Evolutionary conservation across 2,797 vertebrate species (phyloP).

Genomic region (Megaceryle alcyon): DNA sequence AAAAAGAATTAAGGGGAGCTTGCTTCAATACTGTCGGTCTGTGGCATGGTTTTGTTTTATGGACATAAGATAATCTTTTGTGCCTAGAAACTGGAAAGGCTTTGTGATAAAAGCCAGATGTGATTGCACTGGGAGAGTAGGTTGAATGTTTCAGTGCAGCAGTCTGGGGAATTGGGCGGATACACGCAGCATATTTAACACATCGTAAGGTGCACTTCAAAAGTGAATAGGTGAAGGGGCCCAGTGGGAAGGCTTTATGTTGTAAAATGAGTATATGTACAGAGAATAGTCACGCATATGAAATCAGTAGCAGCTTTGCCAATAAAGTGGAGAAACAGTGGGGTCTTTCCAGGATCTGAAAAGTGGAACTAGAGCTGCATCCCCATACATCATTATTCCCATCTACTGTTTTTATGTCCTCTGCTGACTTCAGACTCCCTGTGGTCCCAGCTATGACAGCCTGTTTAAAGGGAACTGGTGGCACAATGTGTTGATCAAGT

Average conservation of each 20-base stretch:
- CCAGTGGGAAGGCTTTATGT: slow-evolving; percentile 13
- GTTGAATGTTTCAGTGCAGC: slow-evolving; percentile 9
- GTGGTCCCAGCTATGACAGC: slow-evolving; percentile 17
- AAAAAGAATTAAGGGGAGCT: not conserved
- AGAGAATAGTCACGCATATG: not conserved
- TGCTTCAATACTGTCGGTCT: not conserved
- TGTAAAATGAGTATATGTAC: not conserved
- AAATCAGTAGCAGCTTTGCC: slow-evolving; percentile 6
- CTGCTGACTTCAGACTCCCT: not conserved
- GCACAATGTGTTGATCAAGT: not conserved
- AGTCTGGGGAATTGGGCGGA: not conserved
- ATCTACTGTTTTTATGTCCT: slow-evolving; percentile 1
- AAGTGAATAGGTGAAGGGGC: slow-evolving; percentile 38
- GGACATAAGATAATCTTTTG: slow-evolving; percentile 12
- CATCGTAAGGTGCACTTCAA: slow-evolving; percentile 32
- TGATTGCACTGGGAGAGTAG: not conserved
- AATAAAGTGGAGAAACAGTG: not conserved
- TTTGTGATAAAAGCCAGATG: slow-evolving; percentile 56
- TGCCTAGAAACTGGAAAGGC: slow-evolving; percentile 36
- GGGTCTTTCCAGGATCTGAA: not conserved
- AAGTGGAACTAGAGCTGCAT: not conserved
- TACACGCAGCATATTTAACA: slow-evolving; percentile 7
- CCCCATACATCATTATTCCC: not conserved
- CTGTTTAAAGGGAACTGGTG: not conserved
- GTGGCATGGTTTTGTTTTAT: slow-evolving; percentile 19